phyloP scores from a whole-genome alignment of 2,888 invertebrate species.

The Muscina levida region DNA sequence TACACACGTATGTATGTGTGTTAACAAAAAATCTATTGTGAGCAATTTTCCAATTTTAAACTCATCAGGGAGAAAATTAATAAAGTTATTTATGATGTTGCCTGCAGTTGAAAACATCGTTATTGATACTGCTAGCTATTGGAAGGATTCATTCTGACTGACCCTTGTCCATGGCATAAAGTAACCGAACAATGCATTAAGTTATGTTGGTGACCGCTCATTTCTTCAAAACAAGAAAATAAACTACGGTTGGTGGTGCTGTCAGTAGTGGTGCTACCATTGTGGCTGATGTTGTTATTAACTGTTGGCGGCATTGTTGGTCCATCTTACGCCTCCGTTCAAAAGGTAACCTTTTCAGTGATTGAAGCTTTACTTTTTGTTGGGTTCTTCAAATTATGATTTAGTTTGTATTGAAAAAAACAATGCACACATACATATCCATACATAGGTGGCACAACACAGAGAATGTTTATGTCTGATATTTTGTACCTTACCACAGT shows the following conservation, averaged over 20 bases:
- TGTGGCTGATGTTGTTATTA: background rate
- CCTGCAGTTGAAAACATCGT: conserved; percentile 31
- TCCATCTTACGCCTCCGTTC: conserved; percentile 46
- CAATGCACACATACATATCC: too few species aligned
- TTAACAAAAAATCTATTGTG: too few species aligned
- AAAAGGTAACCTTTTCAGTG: conserved; percentile 30
- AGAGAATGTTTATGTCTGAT: conserved; percentile 39
- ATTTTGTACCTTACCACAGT: conserved; percentile 51
- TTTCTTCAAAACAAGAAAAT: conserved; percentile 32
- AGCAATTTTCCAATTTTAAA: conserved; percentile 15
- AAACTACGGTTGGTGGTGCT: conserved; percentile 26
- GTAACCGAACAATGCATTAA: conserved; percentile 17
- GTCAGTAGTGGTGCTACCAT: conserved; percentile 20
- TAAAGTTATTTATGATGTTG: conserved; percentile 46
- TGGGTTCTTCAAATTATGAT: conserved; percentile 13
- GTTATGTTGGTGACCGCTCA: conserved; percentile 1
- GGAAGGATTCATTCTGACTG: conserved; percentile 17
- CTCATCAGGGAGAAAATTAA: background rate
- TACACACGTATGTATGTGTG: too few species aligned
- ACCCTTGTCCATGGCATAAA: conserved; percentile 55
- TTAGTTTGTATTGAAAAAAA: conserved; percentile 28
- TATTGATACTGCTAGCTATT: conserved; percentile 15
- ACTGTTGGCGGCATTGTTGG: conserved; percentile 28
- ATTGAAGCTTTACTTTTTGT: conserved; percentile 38
- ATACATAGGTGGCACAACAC: too few species aligned